A percentile compares a stretch with the other conserved stretches of the same genome.
Conservation (phyloP, 2,888 invertebrate species). For the Tethea ocularis region DNA sequence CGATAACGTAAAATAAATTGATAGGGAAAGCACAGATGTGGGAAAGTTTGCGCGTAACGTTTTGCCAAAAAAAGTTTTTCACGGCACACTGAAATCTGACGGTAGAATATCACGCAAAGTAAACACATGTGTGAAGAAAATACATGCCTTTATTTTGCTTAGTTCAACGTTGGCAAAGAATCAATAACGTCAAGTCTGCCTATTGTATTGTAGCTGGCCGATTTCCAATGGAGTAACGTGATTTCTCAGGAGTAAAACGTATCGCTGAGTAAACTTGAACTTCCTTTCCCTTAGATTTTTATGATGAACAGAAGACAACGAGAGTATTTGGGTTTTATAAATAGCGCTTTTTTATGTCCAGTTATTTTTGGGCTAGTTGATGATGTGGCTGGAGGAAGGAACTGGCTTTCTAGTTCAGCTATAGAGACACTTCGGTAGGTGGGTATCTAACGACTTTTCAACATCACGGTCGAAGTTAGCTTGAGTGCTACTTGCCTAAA, state of each 20-base stretch:
- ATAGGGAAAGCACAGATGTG: slow-evolving; percentile 1
- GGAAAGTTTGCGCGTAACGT: background rate
- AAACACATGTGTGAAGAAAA: background rate
- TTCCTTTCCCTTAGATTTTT: background rate
- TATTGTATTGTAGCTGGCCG: slow-evolving; percentile 2
- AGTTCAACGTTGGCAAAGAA: slow-evolving; percentile 1
- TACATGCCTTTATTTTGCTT: slow-evolving; percentile 2
- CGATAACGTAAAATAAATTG: background rate
- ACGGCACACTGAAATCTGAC: background rate
- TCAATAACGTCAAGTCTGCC: background rate
- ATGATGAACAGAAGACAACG: background rate
- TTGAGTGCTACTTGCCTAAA: too few relatives aligned
- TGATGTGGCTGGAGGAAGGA: too few relatives aligned
- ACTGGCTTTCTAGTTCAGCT: too few relatives aligned
- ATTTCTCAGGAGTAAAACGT: background rate
- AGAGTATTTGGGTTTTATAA: background rate
- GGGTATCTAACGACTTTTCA: too few relatives aligned
- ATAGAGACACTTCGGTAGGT: too few relatives aligned
- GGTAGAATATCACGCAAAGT: background rate
- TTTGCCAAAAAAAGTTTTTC: background rate
- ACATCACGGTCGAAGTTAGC: too few relatives aligned
- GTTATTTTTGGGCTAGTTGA: too few relatives aligned
- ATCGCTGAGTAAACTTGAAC: background rate
- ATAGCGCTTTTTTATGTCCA: too few relatives aligned
- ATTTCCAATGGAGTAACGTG: slow-evolving; percentile 1